Evolutionary conservation across 2,113 vertebrate species (phyloP).

Genomic region (Cottus gobio): DNA sequence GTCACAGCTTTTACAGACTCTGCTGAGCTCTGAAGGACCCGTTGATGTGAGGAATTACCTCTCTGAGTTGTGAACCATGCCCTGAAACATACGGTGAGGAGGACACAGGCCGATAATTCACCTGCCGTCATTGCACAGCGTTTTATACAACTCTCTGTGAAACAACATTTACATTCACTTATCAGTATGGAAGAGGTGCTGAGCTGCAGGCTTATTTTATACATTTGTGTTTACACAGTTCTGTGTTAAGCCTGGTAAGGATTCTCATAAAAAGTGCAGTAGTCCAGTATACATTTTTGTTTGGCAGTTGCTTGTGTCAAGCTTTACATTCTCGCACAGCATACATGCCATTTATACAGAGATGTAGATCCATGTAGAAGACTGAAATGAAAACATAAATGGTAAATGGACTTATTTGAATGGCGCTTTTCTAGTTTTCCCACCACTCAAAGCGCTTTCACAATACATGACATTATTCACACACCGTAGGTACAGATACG

Average conservation of each 20-base stretch:
- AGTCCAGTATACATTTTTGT: slow-evolving; percentile 3
- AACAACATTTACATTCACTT: slow-evolving; percentile 6
- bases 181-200: not conserved
- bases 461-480: too few relatives aligned
- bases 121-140: not conserved
- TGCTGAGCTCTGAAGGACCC: slow-evolving; percentile 18
- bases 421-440: too few relatives aligned
- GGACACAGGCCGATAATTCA: not conserved
- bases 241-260: not conserved
- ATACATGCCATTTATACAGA: not conserved
- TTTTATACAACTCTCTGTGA: not conserved
- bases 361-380: too few relatives aligned
- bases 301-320: not conserved
- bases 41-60: slow-evolving; percentile 23
- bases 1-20: slow-evolving; percentile 8
- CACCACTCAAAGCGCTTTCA: too few relatives aligned
- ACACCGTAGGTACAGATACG: too few relatives aligned
- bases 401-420: too few relatives aligned
- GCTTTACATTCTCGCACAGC: not conserved
- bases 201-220: slow-evolving; percentile 7
- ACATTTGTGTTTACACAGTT: not conserved
- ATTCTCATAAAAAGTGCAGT: not conserved
- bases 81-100: not conserved
- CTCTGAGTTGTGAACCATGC: not conserved
- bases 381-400: too few relatives aligned